These are phyloP conservation scores for Argyresthia albistria DNA, from an alignment of 2,888 invertebrate species.

Conservation along the genomic window DNA sequence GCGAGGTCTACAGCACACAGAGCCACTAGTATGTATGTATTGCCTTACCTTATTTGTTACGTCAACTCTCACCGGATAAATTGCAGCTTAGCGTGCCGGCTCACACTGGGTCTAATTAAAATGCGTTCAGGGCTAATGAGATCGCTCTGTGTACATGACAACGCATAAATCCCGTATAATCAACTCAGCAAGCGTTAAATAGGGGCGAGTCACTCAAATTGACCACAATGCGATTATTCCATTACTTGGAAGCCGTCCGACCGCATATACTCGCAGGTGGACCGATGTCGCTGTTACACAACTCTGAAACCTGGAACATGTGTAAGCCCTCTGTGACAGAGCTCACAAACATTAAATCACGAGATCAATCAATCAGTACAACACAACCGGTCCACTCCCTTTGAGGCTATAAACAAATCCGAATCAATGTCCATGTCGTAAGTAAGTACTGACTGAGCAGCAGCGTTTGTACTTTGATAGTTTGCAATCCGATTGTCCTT, in stretches of 20 bases:
- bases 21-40: too few relatives aligned
- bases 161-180: slow-evolving; percentile 62
- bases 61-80: slow-evolving; percentile 11
- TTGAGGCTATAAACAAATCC: not conserved
- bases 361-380: not conserved
- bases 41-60: not conserved
- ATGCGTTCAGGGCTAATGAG: slow-evolving; percentile 54
- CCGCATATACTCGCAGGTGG: not conserved
- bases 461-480: not conserved
- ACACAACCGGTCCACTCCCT: not conserved
- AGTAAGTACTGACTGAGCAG: not conserved
- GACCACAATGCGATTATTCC: slow-evolving; percentile 65
- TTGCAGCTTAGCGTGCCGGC: slow-evolving; percentile 24
- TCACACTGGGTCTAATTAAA: slow-evolving; percentile 51
- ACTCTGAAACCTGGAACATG: not conserved
- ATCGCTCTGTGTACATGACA: slow-evolving; percentile 53
- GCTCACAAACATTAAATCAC: not conserved
- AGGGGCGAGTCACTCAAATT: slow-evolving; percentile 59
- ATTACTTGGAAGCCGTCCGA: slow-evolving; percentile 40
- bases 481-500: not conserved
- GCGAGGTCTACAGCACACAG: too few relatives aligned
- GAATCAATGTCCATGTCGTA: not conserved
- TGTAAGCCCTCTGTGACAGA: not conserved
- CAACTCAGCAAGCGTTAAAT: slow-evolving; percentile 60
- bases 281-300: not conserved